Evolutionary conservation across 2,888 invertebrate genomes (phyloP).

Genomic region (Drosophila phalerata): DNA sequence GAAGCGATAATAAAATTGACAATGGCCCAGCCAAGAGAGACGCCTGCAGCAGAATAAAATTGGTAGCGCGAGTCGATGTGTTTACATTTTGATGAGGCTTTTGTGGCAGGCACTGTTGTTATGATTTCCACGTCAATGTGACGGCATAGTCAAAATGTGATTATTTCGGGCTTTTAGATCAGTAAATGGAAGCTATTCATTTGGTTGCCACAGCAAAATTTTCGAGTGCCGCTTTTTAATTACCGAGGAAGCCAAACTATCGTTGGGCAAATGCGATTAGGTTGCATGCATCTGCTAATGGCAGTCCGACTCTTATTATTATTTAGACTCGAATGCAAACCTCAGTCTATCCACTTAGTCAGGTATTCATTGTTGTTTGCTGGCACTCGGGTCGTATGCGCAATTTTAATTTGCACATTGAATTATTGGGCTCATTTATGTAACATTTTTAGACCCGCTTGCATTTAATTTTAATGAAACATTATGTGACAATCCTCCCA

Average conservation of each 20-base stretch:
- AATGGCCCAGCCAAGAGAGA: slow-evolving; percentile 19
- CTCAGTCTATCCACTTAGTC: slow-evolving; percentile 12
- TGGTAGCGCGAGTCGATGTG: slow-evolving; percentile 10
- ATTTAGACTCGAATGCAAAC: background rate
- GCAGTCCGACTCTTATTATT: background rate
- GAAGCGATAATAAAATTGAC: slow-evolving; percentile 73
- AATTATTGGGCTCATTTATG: slow-evolving; percentile 73
- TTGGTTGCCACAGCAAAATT: slow-evolving; percentile 32
- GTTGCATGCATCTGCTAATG: slow-evolving; percentile 35
- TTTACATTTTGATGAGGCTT: slow-evolving; percentile 14
- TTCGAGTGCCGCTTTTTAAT: slow-evolving; percentile 61
- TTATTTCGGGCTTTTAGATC: slow-evolving; percentile 57
- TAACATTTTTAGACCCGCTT: slow-evolving; percentile 55
- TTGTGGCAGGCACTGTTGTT: slow-evolving; percentile 20
- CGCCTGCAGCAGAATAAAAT: slow-evolving; percentile 3
- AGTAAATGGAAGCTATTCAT: slow-evolving; percentile 25
- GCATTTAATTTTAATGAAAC: slow-evolving; percentile 73
- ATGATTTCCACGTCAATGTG: slow-evolving; percentile 1
- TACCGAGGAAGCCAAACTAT: slow-evolving; percentile 67
- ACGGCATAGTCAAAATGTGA: slow-evolving; percentile 50
- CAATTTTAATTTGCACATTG: slow-evolving; percentile 70
- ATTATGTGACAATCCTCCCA: slow-evolving; percentile 64
- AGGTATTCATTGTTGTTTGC: slow-evolving; percentile 35
- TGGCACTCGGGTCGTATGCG: slow-evolving; percentile 50
- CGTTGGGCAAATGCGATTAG: slow-evolving; percentile 74